Evolutionary conservation across 2,888 invertebrate genomes (phyloP).

Genomic region (Urechis unicinctus): DNA sequence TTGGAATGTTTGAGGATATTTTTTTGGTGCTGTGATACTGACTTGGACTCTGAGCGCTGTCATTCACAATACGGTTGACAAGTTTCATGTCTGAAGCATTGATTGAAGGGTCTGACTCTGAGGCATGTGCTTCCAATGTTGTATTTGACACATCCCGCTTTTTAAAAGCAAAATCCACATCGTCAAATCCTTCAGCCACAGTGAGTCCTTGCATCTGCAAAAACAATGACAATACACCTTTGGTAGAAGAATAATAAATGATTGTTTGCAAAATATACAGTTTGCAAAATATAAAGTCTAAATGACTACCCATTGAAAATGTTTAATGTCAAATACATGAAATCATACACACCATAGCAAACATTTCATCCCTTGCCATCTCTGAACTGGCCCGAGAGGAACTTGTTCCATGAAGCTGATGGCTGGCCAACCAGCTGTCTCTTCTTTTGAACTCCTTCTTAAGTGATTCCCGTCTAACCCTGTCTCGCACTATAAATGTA

Average conservation of each 20-base stretch:
- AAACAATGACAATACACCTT: not conserved
- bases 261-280: no score
- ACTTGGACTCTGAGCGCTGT: conserved; percentile 5
- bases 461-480: conserved; percentile 2
- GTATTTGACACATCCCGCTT: not conserved
- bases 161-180: not conserved
- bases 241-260: no score
- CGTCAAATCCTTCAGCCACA: not conserved
- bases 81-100: conserved; percentile 3
- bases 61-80: conserved; percentile 4
- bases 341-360: conserved; percentile 4
- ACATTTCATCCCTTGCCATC: conserved; percentile 8
- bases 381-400: conserved; percentile 4
- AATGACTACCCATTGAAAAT: no score
- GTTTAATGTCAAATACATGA: no score
- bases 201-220: not conserved
- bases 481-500: conserved; percentile 6
- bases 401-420: not conserved
- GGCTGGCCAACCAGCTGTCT: not conserved
- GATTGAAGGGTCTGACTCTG: not conserved
- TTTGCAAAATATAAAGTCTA: no score
- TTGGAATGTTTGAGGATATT: conserved; percentile 1
- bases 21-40: conserved; percentile 2
- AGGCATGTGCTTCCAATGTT: not conserved
- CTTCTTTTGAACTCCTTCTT: conserved; percentile 1